A percentile compares a stretch with the other conserved stretches of the same genome.
These are phyloP conservation scores for Laspeyria flexula DNA, from an alignment of 2,888 invertebrate species.

Conservation along the genomic window DNA sequence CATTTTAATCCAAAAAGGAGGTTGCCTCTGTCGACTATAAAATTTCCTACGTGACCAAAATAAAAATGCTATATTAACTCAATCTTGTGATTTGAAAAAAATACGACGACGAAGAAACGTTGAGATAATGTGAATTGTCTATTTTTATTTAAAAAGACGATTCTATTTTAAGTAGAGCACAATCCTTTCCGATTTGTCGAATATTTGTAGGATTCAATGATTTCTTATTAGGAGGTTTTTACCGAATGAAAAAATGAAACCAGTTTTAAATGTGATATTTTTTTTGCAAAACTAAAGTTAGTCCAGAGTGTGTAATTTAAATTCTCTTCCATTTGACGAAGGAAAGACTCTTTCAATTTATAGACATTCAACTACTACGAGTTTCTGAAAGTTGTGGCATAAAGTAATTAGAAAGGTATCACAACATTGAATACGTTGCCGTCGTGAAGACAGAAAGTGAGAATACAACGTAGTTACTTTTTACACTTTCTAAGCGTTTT, in stretches of 20 bases:
- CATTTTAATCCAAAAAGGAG: conserved; percentile 74
- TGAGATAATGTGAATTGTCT: conserved; percentile 15
- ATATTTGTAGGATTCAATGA: too few species aligned
- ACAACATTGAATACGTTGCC: conserved; percentile 57
- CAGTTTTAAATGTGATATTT: too few species aligned
- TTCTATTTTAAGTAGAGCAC: too few species aligned
- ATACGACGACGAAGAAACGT: conserved; percentile 25
- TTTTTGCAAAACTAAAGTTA: too few species aligned
- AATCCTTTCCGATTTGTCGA: too few species aligned
- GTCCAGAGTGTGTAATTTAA: neutral
- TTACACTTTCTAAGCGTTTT: neutral
- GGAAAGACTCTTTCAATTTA: conserved; percentile 2
- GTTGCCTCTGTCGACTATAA: conserved; percentile 64
- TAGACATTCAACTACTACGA: conserved; percentile 46
- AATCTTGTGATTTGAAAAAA: conserved; percentile 28
- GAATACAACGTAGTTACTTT: conserved; percentile 45
- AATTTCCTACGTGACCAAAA: conserved; percentile 72
- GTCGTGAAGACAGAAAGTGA: conserved; percentile 59
- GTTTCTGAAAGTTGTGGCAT: conserved; percentile 61
- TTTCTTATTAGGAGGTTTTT: too few species aligned
- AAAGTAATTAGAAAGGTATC: conserved; percentile 70
- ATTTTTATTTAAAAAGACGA: conserved; percentile 2
- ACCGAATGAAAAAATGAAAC: neutral
- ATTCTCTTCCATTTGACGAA: neutral
- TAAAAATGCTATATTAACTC: conserved; percentile 57